Base-by-base conservation (phyloP, 2,888 invertebrate genomes). In the Lamellibrachia satsuma region DNA sequence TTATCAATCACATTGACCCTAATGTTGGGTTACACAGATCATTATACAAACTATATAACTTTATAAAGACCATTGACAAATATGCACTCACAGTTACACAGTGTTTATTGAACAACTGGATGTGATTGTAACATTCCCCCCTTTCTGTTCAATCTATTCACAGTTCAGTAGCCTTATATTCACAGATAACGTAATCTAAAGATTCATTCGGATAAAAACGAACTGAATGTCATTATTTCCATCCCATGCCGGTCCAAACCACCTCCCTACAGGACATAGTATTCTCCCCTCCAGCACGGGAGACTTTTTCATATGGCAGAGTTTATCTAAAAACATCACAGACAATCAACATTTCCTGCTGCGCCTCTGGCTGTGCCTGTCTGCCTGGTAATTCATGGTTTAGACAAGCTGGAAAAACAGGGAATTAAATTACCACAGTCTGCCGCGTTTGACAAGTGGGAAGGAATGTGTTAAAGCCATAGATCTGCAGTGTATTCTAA, bases 281-380 rank as follows among this genome's bases (percentile, higher is more conserved):
- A 6, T 22, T 75, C 75, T 15, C 75, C 39, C 75, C 22, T 75
- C 75, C n/a, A 6, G 75, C 3, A n/a, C 22, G 2, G 15, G 3
- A 75, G 15, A 22, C 75, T 75, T 75, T 75, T 75, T 11, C 57
- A 8, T 15, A 75, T 75, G 75, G 75, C 75, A 75, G 22, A 75
- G 75, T 75, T 75, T 75, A 75, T 75, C 75, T 75, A 75, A 75
- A 75, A 75, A 75, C 75, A 75, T 75, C 75, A 75, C 75, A 15
- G 75, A 75, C 75, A 75, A 75, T 75, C 75, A 75, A 22, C 75
- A 75, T 75, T 4, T 75, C 75, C 75, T 22, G 22, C 75, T 57
- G 57, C 8, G 8, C 22, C 1, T 3, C 75, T 75, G 75, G 6
- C 75, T 22, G 75, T 22, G 6, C 0, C 75, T 22, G 75, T 11